Base-by-base conservation (phyloP, 2,797 vertebrate genomes). In the Gallinago solitaria region DNA sequence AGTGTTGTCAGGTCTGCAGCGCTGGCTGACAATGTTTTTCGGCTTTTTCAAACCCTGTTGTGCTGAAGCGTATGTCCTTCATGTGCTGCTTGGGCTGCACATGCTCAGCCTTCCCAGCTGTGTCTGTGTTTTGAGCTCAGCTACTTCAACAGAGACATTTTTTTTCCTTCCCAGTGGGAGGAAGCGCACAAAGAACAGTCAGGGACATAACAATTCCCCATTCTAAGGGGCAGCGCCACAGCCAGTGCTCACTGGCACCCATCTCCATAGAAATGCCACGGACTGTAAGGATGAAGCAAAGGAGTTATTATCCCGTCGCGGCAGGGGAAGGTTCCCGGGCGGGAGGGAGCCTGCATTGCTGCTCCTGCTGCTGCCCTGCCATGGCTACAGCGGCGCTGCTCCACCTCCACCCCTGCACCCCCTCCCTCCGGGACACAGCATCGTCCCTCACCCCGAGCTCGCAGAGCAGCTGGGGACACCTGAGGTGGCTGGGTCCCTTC, bases 251-350 rank as follows among this genome's bases (percentile, higher is more conserved):
- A 89, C 92, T 95, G 92, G 92, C 88, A 95, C 81, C 81, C 86
- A 95, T 96, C 88, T 90, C 91, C 94, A 96, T 82, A 95, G 96
- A 96, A 95, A 97, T 95, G 92, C 75, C 83, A 87, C 10, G 64
- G 48, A 87, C 75, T 89, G 57, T 80, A 78, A 83, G 90, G 94
- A 94, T 87, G 90, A 93, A 93, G 95, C 95, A 96, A 94, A 95
- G 59, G 86, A 90, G 83, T 93, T 90, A 92, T 97, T 96, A 95
- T 92, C 71, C 90, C 64, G 68, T 87, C 93, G 92, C 81, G 6
- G 0, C 93, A 87, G 90, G 88, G 88, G 93, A 92, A 93, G 76
- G 59, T 71, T 94, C 81, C 78, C 81, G 75, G 90, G 86, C 83
- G 68, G n/a, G 77, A 82, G 83, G 81, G 2, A 75, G 81, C 27